Conservation (phyloP, 2,888 invertebrate species). For the Parelbella ahira region DNA sequence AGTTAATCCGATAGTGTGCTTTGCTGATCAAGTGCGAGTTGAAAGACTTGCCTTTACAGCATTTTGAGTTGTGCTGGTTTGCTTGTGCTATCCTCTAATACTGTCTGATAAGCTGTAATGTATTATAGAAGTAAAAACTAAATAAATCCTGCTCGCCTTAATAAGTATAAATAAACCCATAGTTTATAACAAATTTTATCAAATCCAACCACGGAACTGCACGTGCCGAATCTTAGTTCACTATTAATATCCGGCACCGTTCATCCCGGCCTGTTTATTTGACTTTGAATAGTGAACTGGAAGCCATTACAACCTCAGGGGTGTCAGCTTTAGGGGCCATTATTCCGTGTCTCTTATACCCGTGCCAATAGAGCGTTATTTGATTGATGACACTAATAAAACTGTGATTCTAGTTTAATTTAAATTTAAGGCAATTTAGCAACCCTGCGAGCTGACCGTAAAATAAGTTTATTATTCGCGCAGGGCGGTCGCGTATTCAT, state of each 20-base stretch:
- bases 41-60: too few species aligned
- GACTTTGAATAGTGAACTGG: conserved; percentile 56
- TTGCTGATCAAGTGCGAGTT: too few species aligned
- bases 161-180: too few species aligned
- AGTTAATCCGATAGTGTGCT: too few species aligned
- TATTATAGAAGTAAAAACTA: too few species aligned
- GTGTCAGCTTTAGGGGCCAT: conserved; percentile 45
- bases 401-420: conserved; percentile 79
- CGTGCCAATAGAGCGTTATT: conserved; percentile 62
- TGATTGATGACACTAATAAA: conserved; percentile 80
- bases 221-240: conserved; percentile 71
- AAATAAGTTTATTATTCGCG: conserved; percentile 64
- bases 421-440: conserved; percentile 78
- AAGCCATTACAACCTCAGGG: conserved; percentile 42
- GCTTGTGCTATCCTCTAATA: too few species aligned
- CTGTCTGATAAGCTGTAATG: too few species aligned
- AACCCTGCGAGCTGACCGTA: conserved; percentile 69
- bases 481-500: conserved; percentile 53
- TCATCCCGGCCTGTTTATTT: conserved; percentile 72
- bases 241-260: conserved; percentile 47
- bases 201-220: conserved; percentile 29
- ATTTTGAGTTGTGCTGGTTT: too few species aligned
- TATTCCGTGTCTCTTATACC: conserved; percentile 46
- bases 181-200: conserved; percentile 15
- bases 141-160: too few species aligned